Evolutionary conservation across 2,888 invertebrate genomes (phyloP).

Genomic region (Drosophila paracracens): DNA sequence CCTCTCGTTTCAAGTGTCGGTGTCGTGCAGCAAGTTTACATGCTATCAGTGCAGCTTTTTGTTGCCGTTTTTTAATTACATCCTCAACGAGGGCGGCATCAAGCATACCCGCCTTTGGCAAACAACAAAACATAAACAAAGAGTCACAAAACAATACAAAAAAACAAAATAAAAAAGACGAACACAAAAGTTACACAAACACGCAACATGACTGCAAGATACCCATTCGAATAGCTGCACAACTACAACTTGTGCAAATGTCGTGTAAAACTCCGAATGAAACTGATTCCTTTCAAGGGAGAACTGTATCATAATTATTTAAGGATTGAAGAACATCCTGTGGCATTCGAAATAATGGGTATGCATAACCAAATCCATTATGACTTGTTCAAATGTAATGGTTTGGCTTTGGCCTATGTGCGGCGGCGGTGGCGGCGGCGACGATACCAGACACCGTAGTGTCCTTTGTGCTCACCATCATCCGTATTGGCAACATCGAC

Average conservation of each 20-base stretch:
- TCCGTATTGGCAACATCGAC: neutral
- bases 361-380: constrained; percentile 45
- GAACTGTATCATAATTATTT: neutral
- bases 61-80: constrained; percentile 77
- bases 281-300: neutral
- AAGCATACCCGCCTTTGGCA: constrained; percentile 61
- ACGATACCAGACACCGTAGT: constrained; percentile 11
- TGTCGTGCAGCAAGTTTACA: constrained; percentile 73
- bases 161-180: neutral
- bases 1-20: constrained; percentile 44
- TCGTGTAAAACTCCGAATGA: neutral
- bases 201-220: constrained; percentile 22
- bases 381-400: constrained; percentile 66
- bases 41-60: constrained; percentile 62
- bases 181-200: constrained; percentile 7
- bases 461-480: constrained; percentile 12
- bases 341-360: constrained; percentile 9
- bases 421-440: constrained; percentile 11
- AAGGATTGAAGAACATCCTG: neutral
- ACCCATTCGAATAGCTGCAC: constrained; percentile 3
- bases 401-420: constrained; percentile 70
- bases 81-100: constrained; percentile 58
- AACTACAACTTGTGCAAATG: neutral
- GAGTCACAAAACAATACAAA: constrained; percentile 16
- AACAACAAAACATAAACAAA: constrained; percentile 26